Percentiles rank a stretch among this genome's conserved stretches.
Evolutionary conservation across 2,797 vertebrate species (phyloP).

Genomic region (Dipus sagitta): DNA sequence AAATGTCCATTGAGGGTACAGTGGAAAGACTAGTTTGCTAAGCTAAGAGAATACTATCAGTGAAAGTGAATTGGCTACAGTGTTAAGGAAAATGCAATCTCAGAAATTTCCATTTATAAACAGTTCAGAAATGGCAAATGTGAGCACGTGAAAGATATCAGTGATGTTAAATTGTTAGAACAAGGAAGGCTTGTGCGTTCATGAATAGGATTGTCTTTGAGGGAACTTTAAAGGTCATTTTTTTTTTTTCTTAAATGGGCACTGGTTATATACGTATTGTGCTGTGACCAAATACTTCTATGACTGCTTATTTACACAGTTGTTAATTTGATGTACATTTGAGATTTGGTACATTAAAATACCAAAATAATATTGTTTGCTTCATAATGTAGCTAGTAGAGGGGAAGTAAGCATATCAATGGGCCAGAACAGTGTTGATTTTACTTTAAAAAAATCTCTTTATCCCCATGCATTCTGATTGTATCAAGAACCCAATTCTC

Average conservation of each 20-base stretch:
- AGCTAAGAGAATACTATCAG: background rate
- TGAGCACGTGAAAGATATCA: background rate
- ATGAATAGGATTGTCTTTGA: background rate
- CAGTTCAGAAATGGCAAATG: conserved; percentile 11
- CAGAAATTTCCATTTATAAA: conserved; percentile 15
- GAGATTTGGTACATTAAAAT: background rate
- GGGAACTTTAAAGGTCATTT: background rate
- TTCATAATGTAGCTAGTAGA: background rate
- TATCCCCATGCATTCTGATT: background rate
- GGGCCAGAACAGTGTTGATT: conserved; percentile 4
- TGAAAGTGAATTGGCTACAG: background rate
- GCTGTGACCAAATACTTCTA: background rate
- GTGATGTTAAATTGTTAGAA: background rate
- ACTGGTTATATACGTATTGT: background rate
- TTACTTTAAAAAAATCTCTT: background rate
- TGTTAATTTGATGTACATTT: background rate
- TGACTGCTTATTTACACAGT: background rate
- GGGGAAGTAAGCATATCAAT: background rate
- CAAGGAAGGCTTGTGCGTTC: background rate
- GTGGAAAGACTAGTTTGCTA: background rate
- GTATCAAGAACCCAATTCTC: background rate
- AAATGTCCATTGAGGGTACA: background rate
- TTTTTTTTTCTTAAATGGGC: conserved; percentile 1
- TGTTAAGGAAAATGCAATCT: background rate
- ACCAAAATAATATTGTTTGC: background rate